Evolutionary conservation across 2,888 invertebrate genomes (phyloP).

Genomic region (Pristionchus mayeri): DNA sequence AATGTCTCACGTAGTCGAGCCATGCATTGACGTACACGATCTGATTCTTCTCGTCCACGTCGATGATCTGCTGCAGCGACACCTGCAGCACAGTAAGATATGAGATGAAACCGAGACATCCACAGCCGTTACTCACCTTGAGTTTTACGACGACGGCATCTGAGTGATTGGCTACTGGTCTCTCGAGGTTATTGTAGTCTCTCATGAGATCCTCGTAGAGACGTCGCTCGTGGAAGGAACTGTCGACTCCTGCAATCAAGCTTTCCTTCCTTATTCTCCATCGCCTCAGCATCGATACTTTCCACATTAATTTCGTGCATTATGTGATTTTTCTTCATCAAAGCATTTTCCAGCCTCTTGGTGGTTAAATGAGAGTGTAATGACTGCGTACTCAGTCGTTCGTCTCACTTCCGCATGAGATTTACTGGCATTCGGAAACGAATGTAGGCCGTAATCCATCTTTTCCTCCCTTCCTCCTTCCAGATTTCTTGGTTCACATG

Average conservation of each 20-base stretch:
- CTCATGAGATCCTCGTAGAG: constrained; percentile 73
- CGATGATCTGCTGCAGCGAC: constrained; percentile 74
- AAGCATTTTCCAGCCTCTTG: too few relatives aligned
- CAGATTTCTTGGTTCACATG: neutral
- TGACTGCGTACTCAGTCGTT: too few relatives aligned
- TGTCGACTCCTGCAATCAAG: neutral
- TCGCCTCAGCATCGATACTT: too few relatives aligned
- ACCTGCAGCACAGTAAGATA: constrained; percentile 59
- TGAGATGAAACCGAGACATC: neutral
- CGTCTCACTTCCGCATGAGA: neutral
- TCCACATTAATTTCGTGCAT: too few relatives aligned
- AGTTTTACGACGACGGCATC: constrained; percentile 69
- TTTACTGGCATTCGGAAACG: neutral
- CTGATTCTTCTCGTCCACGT: constrained; percentile 76
- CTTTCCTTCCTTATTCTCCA: too few relatives aligned
- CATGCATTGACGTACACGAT: constrained; percentile 74
- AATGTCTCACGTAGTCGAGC: constrained; percentile 71
- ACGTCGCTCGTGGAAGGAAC: constrained; percentile 67
- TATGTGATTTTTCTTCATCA: too few relatives aligned
- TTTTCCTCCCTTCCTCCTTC: neutral
- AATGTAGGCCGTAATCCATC: neutral
- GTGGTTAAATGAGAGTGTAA: too few relatives aligned
- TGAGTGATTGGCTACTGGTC: constrained; percentile 74
- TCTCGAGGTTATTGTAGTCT: constrained; percentile 72
- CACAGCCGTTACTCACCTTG: constrained; percentile 55